These are phyloP conservation scores for Choristoneura fumiferana DNA, from an alignment of 1,140 invertebrate genomes.

Conservation along the genomic window DNA sequence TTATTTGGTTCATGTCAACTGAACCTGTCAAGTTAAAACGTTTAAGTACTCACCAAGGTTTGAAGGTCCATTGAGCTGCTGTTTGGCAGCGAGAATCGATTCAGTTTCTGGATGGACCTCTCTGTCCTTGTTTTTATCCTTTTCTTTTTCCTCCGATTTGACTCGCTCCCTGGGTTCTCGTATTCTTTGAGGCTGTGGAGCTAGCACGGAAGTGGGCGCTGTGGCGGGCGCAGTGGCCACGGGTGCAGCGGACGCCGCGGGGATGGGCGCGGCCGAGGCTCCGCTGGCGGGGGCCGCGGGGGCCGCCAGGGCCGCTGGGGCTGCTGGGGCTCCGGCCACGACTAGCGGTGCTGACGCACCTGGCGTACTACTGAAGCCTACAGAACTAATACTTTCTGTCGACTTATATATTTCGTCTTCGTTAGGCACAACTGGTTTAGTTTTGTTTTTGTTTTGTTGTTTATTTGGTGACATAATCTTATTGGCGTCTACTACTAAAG, in stretches of 20 bases:
- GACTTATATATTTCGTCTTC: slow-evolving; percentile 40
- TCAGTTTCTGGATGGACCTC: slow-evolving; percentile 36
- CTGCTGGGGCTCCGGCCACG: background rate
- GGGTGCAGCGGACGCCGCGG: slow-evolving; percentile 1
- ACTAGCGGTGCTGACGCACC: background rate
- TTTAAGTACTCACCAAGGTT: slow-evolving; percentile 31
- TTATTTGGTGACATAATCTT: slow-evolving; percentile 49
- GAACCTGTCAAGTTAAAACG: background rate
- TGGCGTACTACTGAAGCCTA: background rate
- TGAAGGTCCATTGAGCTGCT: slow-evolving; percentile 52
- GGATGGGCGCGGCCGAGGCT: slow-evolving; percentile 23
- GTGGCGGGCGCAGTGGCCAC: slow-evolving; percentile 12
- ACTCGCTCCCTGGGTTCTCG: slow-evolving; percentile 47
- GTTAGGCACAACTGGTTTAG: slow-evolving; percentile 58
- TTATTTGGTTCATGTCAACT: too few relatives aligned
- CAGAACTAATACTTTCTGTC: slow-evolving; percentile 28
- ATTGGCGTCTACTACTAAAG: slow-evolving; percentile 55
- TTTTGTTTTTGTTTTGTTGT: slow-evolving; percentile 52
- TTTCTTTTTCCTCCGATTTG: slow-evolving; percentile 50
- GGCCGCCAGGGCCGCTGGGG: slow-evolving; percentile 6
- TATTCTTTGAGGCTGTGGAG: slow-evolving; percentile 51
- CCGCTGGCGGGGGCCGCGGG: slow-evolving; percentile 1
- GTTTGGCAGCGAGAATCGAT: slow-evolving; percentile 19
- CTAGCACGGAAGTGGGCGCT: slow-evolving; percentile 15
- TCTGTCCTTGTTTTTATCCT: slow-evolving; percentile 23